Percentiles rank a stretch among this genome's conserved stretches.
Evolutionary conservation across 53 echinoderm and acorn worm genomes (phyloP).

Genomic region (Hippasteria phrygiana): DNA sequence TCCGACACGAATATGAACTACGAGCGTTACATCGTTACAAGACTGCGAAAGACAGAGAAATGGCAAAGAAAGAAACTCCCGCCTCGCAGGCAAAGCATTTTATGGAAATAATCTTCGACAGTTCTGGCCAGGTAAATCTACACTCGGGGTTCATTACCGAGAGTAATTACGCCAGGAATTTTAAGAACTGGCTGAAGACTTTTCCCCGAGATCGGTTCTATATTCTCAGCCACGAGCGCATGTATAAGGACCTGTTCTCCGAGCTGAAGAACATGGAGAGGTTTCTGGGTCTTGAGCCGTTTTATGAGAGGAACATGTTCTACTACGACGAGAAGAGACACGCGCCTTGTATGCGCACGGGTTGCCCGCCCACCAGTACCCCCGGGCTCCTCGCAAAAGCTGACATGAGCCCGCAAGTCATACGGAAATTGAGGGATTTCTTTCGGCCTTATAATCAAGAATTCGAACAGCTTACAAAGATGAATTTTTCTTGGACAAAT

Average conservation of each 20-base stretch:
- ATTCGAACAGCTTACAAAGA: conserved; percentile 37
- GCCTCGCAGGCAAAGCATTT: conserved; percentile 42
- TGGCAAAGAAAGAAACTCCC: conserved; percentile 20
- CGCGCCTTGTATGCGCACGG: conserved; percentile 61
- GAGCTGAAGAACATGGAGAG: conserved; percentile 75
- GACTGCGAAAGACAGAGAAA: background rate
- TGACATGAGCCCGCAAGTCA: background rate
- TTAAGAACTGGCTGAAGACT: conserved; percentile 77
- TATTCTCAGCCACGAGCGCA: conserved; percentile 75
- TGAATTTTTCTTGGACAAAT: conserved; percentile 60
- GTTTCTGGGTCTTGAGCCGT: conserved; percentile 75
- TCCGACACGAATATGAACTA: conserved; percentile 68
- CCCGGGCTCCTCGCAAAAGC: conserved; percentile 53
- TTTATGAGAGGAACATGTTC: conserved; percentile 76
- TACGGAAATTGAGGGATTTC: conserved; percentile 51
- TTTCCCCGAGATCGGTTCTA: conserved; percentile 78
- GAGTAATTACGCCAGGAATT: conserved; percentile 80
- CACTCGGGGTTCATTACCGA: background rate
- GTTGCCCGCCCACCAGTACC: background rate
- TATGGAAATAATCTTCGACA: background rate
- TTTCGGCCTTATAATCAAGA: conserved; percentile 60
- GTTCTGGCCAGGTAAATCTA: conserved; percentile 37
- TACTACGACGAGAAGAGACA: conserved; percentile 42
- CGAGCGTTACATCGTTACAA: background rate
- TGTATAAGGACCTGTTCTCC: conserved; percentile 60